phyloP scores from a whole-genome alignment of 2,888 invertebrate genomes.

The Cosmorhoe ocellata region DNA sequence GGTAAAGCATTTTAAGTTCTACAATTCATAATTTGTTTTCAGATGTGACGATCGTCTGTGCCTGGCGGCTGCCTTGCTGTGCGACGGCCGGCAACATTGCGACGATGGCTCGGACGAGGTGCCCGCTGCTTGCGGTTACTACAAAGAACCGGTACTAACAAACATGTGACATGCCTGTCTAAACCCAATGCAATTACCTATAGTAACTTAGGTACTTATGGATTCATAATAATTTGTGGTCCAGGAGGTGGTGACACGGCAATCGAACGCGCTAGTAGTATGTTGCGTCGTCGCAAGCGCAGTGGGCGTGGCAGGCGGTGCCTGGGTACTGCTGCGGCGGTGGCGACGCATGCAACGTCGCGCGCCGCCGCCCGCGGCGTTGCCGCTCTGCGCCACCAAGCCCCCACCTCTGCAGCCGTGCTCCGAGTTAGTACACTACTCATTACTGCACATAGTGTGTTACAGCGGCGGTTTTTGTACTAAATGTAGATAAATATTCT shows the following conservation, averaged over 20 bases:
- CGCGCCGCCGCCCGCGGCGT: slow-evolving; percentile 37
- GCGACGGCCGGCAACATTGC: slow-evolving; percentile 90
- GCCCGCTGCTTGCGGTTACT: slow-evolving; percentile 82
- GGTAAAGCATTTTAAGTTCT: too few species aligned
- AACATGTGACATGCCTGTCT: too few species aligned
- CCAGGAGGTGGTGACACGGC: slow-evolving; percentile 36
- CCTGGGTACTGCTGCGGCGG: slow-evolving; percentile 51
- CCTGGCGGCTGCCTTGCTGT: slow-evolving; percentile 85
- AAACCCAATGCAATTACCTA: too few species aligned
- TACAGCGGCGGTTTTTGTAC: too few species aligned
- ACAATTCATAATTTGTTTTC: slow-evolving; percentile 7
- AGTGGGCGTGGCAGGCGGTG: slow-evolving; percentile 48
- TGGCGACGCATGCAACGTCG: slow-evolving; percentile 40
- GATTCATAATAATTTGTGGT: neutral
- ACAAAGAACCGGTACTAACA: slow-evolving; percentile 55
- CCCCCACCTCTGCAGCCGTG: slow-evolving; percentile 35
- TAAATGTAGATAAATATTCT: too few species aligned
- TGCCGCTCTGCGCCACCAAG: slow-evolving; percentile 40
- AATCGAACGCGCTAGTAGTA: slow-evolving; percentile 49
- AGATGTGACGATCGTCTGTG: slow-evolving; percentile 87
- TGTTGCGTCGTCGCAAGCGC: slow-evolving; percentile 53
- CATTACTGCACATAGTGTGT: too few species aligned
- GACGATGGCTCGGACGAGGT: slow-evolving; percentile 91
- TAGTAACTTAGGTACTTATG: too few species aligned
- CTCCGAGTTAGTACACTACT: slow-evolving; percentile 55